phyloP scores from a whole-genome alignment of 2,113 vertebrate genomes.

The Psittacara wagleri region DNA sequence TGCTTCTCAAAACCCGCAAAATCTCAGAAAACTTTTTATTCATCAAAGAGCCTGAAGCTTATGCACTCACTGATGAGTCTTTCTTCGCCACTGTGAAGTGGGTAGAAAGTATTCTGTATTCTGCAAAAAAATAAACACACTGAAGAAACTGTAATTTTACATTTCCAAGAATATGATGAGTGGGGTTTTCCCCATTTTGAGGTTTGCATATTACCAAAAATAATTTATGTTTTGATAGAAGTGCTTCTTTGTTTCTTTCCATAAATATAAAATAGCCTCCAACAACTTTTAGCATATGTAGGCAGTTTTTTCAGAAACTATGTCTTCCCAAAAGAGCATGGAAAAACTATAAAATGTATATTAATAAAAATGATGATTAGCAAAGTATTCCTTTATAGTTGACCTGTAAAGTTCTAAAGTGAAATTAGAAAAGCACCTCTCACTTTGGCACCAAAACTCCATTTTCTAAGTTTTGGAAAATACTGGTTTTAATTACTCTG shows the following conservation, averaged over 20 bases:
- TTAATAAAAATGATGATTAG: background rate
- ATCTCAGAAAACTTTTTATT: background rate
- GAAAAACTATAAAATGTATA: background rate
- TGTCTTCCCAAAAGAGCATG: background rate
- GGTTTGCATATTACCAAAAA: background rate
- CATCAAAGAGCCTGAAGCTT: background rate
- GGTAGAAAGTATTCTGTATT: background rate
- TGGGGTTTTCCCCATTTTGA: background rate
- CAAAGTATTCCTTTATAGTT: background rate
- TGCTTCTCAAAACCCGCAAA: background rate
- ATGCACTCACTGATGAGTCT: background rate
- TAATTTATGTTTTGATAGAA: background rate
- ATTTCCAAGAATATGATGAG: background rate
- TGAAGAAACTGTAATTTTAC: background rate
- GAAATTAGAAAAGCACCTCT: background rate
- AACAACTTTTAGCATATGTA: background rate
- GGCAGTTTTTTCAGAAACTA: background rate
- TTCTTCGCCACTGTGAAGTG: background rate
- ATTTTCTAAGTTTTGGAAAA: constrained; percentile 23
- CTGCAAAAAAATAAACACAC: background rate
- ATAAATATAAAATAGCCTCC: background rate
- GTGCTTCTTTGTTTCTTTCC: background rate
- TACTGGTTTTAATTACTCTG: background rate
- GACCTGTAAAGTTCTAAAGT: background rate
- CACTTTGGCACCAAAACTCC: background rate